These are phyloP conservation scores for Daboia siamensis DNA, from an alignment of 2,113 vertebrate genomes.

Conservation along the genomic window DNA sequence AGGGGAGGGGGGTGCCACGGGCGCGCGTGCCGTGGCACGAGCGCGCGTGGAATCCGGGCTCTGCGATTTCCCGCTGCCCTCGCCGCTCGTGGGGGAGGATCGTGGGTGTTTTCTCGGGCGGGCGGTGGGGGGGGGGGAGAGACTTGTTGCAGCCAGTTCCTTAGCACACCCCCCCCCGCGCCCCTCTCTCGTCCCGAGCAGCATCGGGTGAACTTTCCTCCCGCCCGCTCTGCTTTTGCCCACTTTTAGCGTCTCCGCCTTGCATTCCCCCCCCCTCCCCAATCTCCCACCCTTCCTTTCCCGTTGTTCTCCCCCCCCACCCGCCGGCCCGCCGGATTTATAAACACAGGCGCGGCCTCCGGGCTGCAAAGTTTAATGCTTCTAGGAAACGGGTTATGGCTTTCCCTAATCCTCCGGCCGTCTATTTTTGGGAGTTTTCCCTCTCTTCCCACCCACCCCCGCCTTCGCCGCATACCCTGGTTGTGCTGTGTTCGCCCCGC, in stretches of 20 bases:
- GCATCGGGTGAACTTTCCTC: neutral
- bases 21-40: neutral
- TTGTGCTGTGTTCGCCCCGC: neutral
- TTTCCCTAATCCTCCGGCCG: neutral
- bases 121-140: too few relatives aligned
- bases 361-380: neutral
- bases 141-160: neutral
- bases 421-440: neutral
- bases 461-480: neutral
- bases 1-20: neutral
- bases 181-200: too few relatives aligned
- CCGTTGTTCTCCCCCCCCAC: neutral
- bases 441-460: too few relatives aligned
- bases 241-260: neutral
- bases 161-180: accelerated
- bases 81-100: neutral
- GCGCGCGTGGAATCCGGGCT: neutral
- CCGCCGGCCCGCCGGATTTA: neutral
- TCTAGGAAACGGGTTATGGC: too few relatives aligned
- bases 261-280: neutral
- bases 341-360: constrained; percentile 5
- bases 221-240: neutral
- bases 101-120: neutral
- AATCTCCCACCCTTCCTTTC: neutral
- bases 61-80: neutral